These are phyloP conservation scores for Plemyria rubiginata DNA, from an alignment of 2,888 invertebrate genomes.

Conservation along the genomic window DNA sequence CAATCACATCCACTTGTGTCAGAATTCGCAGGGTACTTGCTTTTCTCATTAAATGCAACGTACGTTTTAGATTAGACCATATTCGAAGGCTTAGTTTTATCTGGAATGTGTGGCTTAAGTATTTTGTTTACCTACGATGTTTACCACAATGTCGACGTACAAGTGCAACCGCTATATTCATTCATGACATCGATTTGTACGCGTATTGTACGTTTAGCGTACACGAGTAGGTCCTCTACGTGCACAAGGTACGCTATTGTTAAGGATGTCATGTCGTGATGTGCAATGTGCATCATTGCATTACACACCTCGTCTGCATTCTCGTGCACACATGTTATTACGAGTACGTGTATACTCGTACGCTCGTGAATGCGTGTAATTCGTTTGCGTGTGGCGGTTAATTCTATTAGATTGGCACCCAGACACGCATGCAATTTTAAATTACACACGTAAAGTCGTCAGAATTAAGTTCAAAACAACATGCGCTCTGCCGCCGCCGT, in stretches of 20 bases:
- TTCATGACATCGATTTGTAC: slow-evolving; percentile 23
- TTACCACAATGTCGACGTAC: slow-evolving; percentile 1
- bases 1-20: neutral
- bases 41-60: neutral
- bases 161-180: slow-evolving; percentile 14
- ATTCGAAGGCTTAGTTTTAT: no score
- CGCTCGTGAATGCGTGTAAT: slow-evolving; percentile 35
- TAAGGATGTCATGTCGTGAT: slow-evolving; percentile 46
- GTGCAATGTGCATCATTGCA: slow-evolving; percentile 58
- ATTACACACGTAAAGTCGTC: no score
- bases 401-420: no score
- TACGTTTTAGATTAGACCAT: no score
- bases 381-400: neutral
- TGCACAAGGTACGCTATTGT: slow-evolving; percentile 30
- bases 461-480: no score
- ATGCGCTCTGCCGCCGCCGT: no score
- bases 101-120: neutral
- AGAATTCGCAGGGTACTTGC: neutral
- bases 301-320: slow-evolving; percentile 42
- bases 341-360: slow-evolving; percentile 32
- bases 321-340: slow-evolving; percentile 19
- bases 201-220: slow-evolving; percentile 15
- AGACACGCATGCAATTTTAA: no score
- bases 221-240: slow-evolving; percentile 13
- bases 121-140: neutral